Conservation (phyloP, 2,888 invertebrate genomes). For the Phaedon cochleariae region DNA sequence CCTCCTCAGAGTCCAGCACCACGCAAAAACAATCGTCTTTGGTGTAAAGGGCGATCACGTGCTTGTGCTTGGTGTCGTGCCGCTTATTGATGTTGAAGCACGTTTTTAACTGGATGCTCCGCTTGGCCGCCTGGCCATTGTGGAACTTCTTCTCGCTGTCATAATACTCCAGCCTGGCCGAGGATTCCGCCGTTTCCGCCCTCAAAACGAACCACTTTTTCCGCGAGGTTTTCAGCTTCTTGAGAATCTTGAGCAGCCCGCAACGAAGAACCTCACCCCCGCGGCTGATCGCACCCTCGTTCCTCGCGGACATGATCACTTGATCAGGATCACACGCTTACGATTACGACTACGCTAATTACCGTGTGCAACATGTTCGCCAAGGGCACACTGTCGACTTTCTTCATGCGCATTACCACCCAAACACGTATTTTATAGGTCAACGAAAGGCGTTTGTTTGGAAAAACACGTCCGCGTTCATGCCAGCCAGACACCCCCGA, state of each 20-base stretch:
- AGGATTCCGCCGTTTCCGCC: constrained; percentile 76
- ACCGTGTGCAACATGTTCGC: constrained; percentile 34
- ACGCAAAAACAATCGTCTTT: constrained; percentile 90
- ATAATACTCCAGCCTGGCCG: constrained; percentile 90
- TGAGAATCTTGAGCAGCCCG: constrained; percentile 81
- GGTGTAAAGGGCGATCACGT: constrained; percentile 88
- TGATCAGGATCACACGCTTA: constrained; percentile 21
- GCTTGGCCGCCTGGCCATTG: constrained; percentile 73
- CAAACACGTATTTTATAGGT: constrained; percentile 56
- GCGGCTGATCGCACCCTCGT: too few relatives aligned
- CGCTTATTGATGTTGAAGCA: constrained; percentile 92
- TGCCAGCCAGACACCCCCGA: constrained; percentile 36
- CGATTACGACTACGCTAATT: constrained; percentile 21
- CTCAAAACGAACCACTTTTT: constrained; percentile 92
- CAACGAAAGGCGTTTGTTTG: constrained; percentile 52
- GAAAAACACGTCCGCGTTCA: constrained; percentile 36
- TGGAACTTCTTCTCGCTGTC: constrained; percentile 92
- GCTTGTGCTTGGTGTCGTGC: constrained; percentile 84
- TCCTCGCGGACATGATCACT: constrained; percentile 38
- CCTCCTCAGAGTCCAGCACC: constrained; percentile 82
- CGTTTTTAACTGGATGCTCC: constrained; percentile 80
- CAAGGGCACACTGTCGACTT: constrained; percentile 49
- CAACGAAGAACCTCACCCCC: constrained; percentile 68
- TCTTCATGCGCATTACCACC: constrained; percentile 61
- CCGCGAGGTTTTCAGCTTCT: constrained; percentile 88